Percentiles rank a stretch among this genome's conserved stretches.
Evolutionary conservation across 1,140 invertebrate genomes (phyloP).

Genomic region (Microplitis demolitor): DNA sequence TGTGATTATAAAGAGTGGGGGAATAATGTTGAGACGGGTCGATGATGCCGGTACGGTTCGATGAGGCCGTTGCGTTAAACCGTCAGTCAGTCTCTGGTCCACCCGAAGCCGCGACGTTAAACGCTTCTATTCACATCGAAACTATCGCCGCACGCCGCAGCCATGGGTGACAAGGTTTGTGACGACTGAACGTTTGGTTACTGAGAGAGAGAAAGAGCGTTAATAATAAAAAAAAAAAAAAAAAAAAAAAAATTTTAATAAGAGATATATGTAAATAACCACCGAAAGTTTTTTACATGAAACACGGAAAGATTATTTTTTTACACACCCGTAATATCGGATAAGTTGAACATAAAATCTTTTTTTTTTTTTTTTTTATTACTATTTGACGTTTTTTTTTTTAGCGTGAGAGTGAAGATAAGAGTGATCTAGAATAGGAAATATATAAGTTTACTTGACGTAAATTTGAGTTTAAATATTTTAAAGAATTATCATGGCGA

Average conservation of each 20-base stretch:
- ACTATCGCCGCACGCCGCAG: conserved; percentile 47
- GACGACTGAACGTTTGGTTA: conserved; percentile 12
- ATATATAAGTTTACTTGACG: too few relatives aligned
- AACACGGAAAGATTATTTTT: too few relatives aligned
- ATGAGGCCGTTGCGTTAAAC: conserved; percentile 43
- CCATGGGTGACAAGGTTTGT: conserved; percentile 61
- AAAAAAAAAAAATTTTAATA: conserved; percentile 7
- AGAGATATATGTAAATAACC: neutral
- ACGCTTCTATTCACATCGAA: conserved; percentile 50
- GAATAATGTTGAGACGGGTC: conserved; percentile 43
- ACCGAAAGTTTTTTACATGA: neutral
- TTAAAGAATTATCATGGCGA: neutral
- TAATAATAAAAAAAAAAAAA: conserved; percentile 13
- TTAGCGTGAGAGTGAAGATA: too few relatives aligned
- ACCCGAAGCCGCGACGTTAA: conserved; percentile 53
- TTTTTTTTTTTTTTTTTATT: too few relatives aligned
- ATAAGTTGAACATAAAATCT: neutral
- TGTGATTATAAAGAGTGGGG: conserved; percentile 17
- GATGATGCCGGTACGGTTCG: conserved; percentile 59
- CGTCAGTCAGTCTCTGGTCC: conserved; percentile 58
- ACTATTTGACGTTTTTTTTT: too few relatives aligned
- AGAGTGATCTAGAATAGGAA: too few relatives aligned
- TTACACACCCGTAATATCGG: neutral
- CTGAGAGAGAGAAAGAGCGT: conserved; percentile 7
- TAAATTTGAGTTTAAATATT: neutral